These are phyloP conservation scores for Drosophila seclusa DNA, from an alignment of 2,888 invertebrate species.

Conservation along the genomic window DNA sequence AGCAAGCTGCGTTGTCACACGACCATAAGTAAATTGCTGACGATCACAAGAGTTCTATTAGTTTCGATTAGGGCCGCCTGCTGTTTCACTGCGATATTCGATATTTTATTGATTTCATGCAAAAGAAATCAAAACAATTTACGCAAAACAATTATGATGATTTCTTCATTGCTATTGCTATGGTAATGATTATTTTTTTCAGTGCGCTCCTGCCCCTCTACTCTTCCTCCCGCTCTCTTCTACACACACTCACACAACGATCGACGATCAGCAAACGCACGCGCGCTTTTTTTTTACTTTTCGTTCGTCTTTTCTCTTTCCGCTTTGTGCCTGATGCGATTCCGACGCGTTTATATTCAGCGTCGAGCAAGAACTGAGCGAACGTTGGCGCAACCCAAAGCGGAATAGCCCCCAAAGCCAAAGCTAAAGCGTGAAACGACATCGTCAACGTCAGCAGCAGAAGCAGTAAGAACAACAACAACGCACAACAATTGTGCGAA, in stretches of 20 bases:
- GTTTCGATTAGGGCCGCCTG: constrained; percentile 57
- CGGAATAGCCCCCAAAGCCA: constrained; percentile 51
- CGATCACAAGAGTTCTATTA: constrained; percentile 74
- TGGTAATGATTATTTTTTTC: constrained; percentile 59
- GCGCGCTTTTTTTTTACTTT: constrained; percentile 50
- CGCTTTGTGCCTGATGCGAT: constrained; percentile 50
- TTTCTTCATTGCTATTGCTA: constrained; percentile 33
- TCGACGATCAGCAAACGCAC: constrained; percentile 57
- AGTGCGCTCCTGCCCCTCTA: constrained; percentile 20
- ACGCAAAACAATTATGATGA: constrained; percentile 60
- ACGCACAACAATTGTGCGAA: constrained; percentile 71
- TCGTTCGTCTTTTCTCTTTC: constrained; percentile 29
- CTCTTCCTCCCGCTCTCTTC: constrained; percentile 1
- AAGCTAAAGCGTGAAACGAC: constrained; percentile 40
- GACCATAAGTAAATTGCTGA: constrained; percentile 21
- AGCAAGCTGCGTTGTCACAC: constrained; percentile 45
- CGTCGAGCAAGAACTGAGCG: constrained; percentile 83
- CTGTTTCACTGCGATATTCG: constrained; percentile 32
- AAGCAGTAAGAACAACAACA: constrained; percentile 42
- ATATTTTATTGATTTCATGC: constrained; percentile 70
- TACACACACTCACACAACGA: constrained; percentile 3
- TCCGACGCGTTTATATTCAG: constrained; percentile 77
- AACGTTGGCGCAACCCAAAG: constrained; percentile 41
- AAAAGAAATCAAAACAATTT: constrained; percentile 69
- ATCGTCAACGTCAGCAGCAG: constrained; percentile 52